Percentiles rank a stretch among this genome's conserved stretches.
These are phyloP conservation scores for Streptopelia turtur DNA, from an alignment of 2,797 vertebrate species.

Conservation along the genomic window DNA sequence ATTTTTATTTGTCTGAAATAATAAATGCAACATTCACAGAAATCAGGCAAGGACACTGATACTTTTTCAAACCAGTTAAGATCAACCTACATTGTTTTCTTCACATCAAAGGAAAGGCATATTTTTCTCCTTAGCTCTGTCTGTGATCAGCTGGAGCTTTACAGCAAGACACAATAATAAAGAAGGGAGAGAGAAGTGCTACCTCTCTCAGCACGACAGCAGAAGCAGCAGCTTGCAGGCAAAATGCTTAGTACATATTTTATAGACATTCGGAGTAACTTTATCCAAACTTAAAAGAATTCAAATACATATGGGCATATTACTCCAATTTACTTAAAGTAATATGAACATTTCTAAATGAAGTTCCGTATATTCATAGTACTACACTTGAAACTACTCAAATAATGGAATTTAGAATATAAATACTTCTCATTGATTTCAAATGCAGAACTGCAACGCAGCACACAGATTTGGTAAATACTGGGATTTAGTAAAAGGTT, in stretches of 20 bases:
- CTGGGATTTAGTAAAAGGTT: not conserved
- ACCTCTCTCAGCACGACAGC: not conserved
- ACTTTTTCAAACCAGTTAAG: not conserved
- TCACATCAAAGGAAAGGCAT: not conserved
- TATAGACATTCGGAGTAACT: not conserved
- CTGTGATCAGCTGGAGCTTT: not conserved
- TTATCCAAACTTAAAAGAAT: not conserved
- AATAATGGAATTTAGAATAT: not conserved
- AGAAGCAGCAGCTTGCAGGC: not conserved
- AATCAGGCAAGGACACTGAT: not conserved
- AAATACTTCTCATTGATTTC: not conserved
- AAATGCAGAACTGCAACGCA: not conserved
- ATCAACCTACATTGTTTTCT: not conserved
- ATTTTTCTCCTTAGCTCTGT: conserved; percentile 1
- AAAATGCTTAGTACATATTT: not conserved
- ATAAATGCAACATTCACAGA: not conserved
- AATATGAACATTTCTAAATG: not conserved
- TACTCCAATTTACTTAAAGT: not conserved
- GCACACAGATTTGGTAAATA: not conserved
- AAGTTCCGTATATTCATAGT: not conserved
- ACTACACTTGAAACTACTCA: not conserved
- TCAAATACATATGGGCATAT: not conserved
- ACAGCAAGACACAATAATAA: not conserved
- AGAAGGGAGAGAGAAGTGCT: not conserved
- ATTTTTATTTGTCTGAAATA: not conserved